These are phyloP conservation scores for Meliscaeva auricollis DNA, from an alignment of 2,888 invertebrate species.

Conservation along the genomic window DNA sequence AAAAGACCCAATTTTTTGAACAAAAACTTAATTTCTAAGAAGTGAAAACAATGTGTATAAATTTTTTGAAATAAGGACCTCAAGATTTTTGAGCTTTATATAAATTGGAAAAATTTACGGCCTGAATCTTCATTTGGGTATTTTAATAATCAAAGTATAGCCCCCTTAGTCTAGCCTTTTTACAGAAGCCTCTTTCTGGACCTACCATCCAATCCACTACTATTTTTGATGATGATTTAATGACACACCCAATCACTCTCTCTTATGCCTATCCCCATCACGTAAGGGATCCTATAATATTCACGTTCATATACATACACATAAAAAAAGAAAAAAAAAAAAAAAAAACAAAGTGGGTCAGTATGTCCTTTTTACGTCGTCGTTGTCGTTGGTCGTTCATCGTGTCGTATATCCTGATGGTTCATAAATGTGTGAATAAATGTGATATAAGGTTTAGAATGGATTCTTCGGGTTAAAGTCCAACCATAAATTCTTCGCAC, in stretches of 20 bases:
- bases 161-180: not conserved
- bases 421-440: slow-evolving; percentile 47
- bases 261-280: not conserved
- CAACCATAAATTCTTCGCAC: slow-evolving; percentile 36
- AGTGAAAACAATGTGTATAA: too few relatives aligned
- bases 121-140: too few relatives aligned
- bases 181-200: not conserved
- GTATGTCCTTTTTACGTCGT: not conserved
- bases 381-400: too few relatives aligned
- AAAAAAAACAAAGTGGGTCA: slow-evolving; percentile 45
- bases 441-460: slow-evolving; percentile 36
- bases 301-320: slow-evolving; percentile 42
- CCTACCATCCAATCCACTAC: not conserved
- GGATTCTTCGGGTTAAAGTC: slow-evolving; percentile 24
- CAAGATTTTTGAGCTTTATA: too few relatives aligned
- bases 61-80: too few relatives aligned
- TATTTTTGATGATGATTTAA: slow-evolving; percentile 33
- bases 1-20: too few relatives aligned
- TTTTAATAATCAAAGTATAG: not conserved
- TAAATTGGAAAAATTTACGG: too few relatives aligned
- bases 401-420: slow-evolving; percentile 5
- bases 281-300: slow-evolving; percentile 42
- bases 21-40: too few relatives aligned
- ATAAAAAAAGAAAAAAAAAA: too few relatives aligned
- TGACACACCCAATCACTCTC: slow-evolving; percentile 13